phyloP scores from a whole-genome alignment of 2,888 invertebrate genomes.

The Caenorhabditis sp. region DNA sequence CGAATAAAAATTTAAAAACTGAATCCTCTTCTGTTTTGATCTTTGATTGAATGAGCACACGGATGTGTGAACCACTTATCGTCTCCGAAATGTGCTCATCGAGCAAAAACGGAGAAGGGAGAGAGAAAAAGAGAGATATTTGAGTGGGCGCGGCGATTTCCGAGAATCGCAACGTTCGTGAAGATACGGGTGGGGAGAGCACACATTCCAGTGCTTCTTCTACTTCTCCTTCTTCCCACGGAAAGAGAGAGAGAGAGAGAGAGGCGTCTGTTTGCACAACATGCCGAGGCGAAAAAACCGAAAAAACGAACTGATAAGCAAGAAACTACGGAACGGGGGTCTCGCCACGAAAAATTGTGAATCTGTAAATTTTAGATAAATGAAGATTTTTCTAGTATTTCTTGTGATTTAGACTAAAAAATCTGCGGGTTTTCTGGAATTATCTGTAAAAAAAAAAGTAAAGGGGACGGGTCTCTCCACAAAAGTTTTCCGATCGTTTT shows the following conservation, averaged over 20 bases:
- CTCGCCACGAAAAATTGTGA: too few relatives aligned
- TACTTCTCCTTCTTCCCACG: too few relatives aligned
- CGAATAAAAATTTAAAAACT: conserved; percentile 57
- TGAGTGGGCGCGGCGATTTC: conserved; percentile 52
- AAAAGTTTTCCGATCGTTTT: too few relatives aligned
- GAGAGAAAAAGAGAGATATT: conserved; percentile 28
- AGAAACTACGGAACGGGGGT: too few relatives aligned
- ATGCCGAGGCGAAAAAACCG: conserved; percentile 42
- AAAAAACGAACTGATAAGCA: conserved; percentile 43
- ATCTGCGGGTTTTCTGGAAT: too few relatives aligned
- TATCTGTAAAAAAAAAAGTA: too few relatives aligned
- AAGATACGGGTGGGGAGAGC: conserved; percentile 24
- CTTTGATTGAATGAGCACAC: background rate
- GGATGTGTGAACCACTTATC: conserved; percentile 30
- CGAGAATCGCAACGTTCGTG: conserved; percentile 52
- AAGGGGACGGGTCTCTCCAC: too few relatives aligned
- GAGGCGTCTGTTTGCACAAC: conserved; percentile 48
- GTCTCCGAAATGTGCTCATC: background rate
- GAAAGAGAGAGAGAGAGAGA: background rate
- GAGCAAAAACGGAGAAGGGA: background rate
- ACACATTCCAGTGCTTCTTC: conserved; percentile 42
- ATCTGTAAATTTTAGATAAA: too few relatives aligned
- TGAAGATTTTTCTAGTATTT: too few relatives aligned
- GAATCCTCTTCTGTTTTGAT: background rate
- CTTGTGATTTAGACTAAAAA: too few relatives aligned